A percentile compares a stretch with the other conserved stretches of the same genome.
Conservation (phyloP, 2,113 vertebrate species). For the Caracal caracal region DNA sequence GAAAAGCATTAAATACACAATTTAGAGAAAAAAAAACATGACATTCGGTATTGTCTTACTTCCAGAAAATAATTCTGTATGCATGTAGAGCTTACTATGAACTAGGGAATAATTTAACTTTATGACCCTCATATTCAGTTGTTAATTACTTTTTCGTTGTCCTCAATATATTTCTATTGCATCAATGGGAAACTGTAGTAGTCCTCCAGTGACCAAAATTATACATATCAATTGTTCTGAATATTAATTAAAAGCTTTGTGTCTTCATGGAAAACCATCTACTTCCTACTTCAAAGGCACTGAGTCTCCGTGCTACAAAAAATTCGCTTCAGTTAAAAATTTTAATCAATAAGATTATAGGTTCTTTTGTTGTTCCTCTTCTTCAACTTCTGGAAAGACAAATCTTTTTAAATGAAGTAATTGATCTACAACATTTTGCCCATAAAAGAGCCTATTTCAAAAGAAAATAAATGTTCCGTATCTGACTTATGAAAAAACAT, state of each 20-base stretch:
- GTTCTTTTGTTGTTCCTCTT: constrained; percentile 61
- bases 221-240: constrained; percentile 69
- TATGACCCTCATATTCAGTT: constrained; percentile 61
- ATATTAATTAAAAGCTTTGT: constrained; percentile 78
- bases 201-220: constrained; percentile 73
- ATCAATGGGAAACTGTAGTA: constrained; percentile 66
- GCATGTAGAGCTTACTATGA: constrained; percentile 36
- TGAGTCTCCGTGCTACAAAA: constrained; percentile 6
- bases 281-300: constrained; percentile 65
- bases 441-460: constrained; percentile 55
- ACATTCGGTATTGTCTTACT: constrained; percentile 52
- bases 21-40: constrained; percentile 55
- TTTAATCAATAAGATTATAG: constrained; percentile 69
- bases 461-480: constrained; percentile 67
- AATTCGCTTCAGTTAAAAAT: constrained; percentile 53
- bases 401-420: constrained; percentile 68
- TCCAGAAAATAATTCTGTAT: constrained; percentile 66
- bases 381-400: constrained; percentile 67
- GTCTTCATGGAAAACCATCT: constrained; percentile 62
- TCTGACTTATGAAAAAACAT: constrained; percentile 9
- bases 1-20: constrained; percentile 53
- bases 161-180: constrained; percentile 69
- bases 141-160: constrained; percentile 74
- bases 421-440: constrained; percentile 64
- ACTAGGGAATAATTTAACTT: constrained; percentile 70